A percentile compares a stretch with the other conserved stretches of the same genome.
Evolutionary conservation across 2,888 invertebrate species (phyloP).

Genomic region (Calameuta pallipes): DNA sequence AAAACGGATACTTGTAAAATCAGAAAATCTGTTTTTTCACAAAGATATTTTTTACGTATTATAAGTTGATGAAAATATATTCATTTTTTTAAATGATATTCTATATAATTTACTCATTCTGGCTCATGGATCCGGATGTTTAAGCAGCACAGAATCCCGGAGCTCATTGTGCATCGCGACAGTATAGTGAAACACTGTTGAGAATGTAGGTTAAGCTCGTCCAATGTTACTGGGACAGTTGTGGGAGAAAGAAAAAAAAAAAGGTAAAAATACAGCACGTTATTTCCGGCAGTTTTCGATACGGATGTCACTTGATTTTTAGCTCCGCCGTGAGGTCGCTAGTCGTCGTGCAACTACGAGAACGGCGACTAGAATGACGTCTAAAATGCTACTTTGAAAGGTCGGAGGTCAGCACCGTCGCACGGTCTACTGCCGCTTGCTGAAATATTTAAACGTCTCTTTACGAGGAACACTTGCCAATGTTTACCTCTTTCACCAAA

Average conservation of each 20-base stretch:
- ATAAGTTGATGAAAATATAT: background rate
- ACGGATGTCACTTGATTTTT: background rate
- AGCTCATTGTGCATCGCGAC: background rate
- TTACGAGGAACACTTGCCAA: slow-evolving; percentile 22
- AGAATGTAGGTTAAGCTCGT: background rate
- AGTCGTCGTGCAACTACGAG: background rate
- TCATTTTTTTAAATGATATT: background rate
- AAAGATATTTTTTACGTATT: background rate
- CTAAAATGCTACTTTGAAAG: slow-evolving; percentile 18
- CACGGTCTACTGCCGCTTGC: slow-evolving; percentile 12
- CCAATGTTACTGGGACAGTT: background rate
- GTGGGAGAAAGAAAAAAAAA: background rate
- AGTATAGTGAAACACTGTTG: background rate
- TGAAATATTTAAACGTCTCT: slow-evolving; percentile 23
- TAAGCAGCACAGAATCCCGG: background rate
- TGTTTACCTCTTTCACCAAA: slow-evolving; percentile 10
- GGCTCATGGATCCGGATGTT: background rate
- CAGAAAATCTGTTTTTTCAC: background rate
- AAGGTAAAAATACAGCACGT: background rate
- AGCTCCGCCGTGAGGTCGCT: background rate
- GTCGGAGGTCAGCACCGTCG: slow-evolving; percentile 22
- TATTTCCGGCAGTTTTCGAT: background rate
- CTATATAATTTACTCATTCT: background rate
- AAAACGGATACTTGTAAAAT: background rate
- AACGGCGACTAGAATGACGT: background rate